phyloP scores from a whole-genome alignment of 92 coral and sea anemone species.

The Paramuricea clavata region DNA sequence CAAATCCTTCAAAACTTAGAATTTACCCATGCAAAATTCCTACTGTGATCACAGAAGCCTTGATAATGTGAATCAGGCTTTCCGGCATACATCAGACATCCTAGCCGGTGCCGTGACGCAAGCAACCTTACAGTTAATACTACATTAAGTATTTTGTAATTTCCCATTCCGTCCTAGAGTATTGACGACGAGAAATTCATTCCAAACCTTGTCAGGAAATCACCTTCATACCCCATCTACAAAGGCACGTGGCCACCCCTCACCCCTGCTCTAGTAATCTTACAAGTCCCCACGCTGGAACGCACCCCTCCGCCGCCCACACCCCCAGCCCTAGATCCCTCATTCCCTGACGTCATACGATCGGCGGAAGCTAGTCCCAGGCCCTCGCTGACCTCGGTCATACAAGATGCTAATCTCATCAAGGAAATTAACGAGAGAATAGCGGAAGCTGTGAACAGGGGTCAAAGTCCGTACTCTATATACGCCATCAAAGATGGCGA shows the following conservation, averaged over 20 bases:
- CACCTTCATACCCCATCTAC: constrained; percentile 75
- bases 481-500: constrained; percentile 94
- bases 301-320: constrained; percentile 67
- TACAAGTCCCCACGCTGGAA: constrained; percentile 72
- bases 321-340: constrained; percentile 74
- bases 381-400: constrained; percentile 80
- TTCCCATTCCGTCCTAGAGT: constrained; percentile 34
- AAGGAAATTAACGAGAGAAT: constrained; percentile 88
- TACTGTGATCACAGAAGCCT: too few relatives aligned
- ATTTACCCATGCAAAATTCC: too few relatives aligned
- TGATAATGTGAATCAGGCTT: too few relatives aligned
- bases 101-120: not conserved
- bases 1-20: too few relatives aligned
- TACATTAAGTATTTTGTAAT: constrained; percentile 19
- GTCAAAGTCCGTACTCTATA: constrained; percentile 93
- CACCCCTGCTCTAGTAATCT: constrained; percentile 79
- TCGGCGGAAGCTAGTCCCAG: constrained; percentile 98
- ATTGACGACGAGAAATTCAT: constrained; percentile 42
- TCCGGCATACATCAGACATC: not conserved
- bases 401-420: constrained; percentile 80
- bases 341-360: constrained; percentile 95
- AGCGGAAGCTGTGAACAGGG: constrained; percentile 86
- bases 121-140: not conserved
- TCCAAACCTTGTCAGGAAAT: constrained; percentile 40
- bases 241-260: constrained; percentile 74